Percentiles rank a stretch among this genome's conserved stretches.
Evolutionary conservation across 2,797 vertebrate genomes (phyloP).

Genomic region (Gadopsis marmoratus): DNA sequence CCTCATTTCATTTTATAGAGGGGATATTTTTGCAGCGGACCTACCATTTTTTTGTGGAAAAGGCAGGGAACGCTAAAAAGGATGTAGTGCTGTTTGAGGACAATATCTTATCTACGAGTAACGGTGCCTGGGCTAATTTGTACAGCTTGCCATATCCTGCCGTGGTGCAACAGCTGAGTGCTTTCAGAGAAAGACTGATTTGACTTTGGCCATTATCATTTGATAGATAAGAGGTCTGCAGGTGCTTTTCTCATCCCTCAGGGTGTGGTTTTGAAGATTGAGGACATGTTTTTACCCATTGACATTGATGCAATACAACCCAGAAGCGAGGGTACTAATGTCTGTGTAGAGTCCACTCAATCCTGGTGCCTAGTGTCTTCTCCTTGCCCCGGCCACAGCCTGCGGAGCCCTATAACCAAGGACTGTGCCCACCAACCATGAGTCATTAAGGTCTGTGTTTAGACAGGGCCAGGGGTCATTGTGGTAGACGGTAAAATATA

Average conservation of each 20-base stretch:
- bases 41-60: conserved; percentile 53
- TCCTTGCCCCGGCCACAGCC: conserved; percentile 68
- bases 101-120: conserved; percentile 80
- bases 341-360: conserved; percentile 79
- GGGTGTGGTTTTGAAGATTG: conserved; percentile 84
- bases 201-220: conserved; percentile 86
- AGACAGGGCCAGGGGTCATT: conserved; percentile 73
- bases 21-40: conserved; percentile 64
- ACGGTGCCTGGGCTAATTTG: conserved; percentile 82
- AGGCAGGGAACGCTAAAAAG: conserved; percentile 47
- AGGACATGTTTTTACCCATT: conserved; percentile 87
- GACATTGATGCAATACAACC: conserved; percentile 86
- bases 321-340: conserved; percentile 85
- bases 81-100: conserved; percentile 69
- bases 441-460: conserved; percentile 76
- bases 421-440: conserved; percentile 68
- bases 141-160: conserved; percentile 81
- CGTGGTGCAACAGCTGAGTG: conserved; percentile 78
- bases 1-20: conserved; percentile 66
- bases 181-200: conserved; percentile 83
- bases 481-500: conserved; percentile 59
- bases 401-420: conserved; percentile 71
- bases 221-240: conserved; percentile 86
- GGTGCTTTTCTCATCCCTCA: conserved; percentile 78
- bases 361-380: conserved; percentile 70